Evolutionary conservation across 2,113 vertebrate species (phyloP), one percentile per base, ranked within the genome.

Genomic region (Heterotilapia buettikoferi): DNA sequence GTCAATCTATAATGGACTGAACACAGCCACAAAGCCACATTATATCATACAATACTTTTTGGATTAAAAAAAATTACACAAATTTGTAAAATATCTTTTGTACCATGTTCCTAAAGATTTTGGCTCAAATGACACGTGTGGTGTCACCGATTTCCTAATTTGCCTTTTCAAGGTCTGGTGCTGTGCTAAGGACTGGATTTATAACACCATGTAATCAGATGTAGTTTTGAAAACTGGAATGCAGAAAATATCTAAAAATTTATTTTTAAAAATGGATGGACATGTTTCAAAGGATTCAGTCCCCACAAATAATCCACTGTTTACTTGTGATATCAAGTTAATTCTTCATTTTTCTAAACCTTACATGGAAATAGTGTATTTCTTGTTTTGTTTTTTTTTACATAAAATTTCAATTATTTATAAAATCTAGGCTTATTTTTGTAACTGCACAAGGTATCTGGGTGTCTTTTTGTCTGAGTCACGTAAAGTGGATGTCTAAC

Each of bases 401-500:
- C 24, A 10, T 7, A 54, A 83, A 66, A 86, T 29, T 83, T 9
- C 6, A 80, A 82, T 78, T 31, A 52, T 76, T 38, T 84, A n/a
- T 71, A 4, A 56, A 80, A 19, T 19, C 12, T 50, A 36, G 21
- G 13, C 29, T 26, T 8, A 9, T 84, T 71, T 54, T 71, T 82
- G 84, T 80, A 84, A 36, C 56, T 76, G 16, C 71, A 88, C 80
- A 86, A 40, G 43, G 56, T 88, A 76, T 61, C 57, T 90, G 63
- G 56, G 80, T 78, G 71, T 52, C 76, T 89, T 91, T 92, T 82
- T 83, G 21, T 91, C 63, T 89, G 82, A 93, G 66, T 91, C 85
- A 93, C 83, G 53, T 89, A 84, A 92, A 85, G 85, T 88, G 84
- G 52, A 91, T 86, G 84, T 91, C 90, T 91, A 80, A 88, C 71